Evolutionary conservation across 2,113 vertebrate species (phyloP).

Genomic region (Toxotes chatareus): DNA sequence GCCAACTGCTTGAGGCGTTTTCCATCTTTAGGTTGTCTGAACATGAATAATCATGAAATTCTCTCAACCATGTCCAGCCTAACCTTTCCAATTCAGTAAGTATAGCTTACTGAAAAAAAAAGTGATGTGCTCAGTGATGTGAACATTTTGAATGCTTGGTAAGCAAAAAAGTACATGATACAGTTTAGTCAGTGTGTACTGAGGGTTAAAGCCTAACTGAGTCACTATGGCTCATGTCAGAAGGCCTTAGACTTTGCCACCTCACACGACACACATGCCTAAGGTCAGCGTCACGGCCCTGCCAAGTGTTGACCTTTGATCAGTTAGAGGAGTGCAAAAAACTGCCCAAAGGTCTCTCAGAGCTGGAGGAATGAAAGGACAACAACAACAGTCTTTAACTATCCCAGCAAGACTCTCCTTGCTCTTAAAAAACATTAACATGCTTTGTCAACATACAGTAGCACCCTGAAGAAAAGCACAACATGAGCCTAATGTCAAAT

Average conservation of each 20-base stretch:
- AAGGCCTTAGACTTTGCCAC: slow-evolving; percentile 65
- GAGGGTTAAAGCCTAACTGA: slow-evolving; percentile 65
- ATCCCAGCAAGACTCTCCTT: slow-evolving; percentile 4
- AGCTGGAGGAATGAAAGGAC: slow-evolving; percentile 32
- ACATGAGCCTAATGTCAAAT: slow-evolving; percentile 29
- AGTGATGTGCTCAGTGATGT: slow-evolving; percentile 45
- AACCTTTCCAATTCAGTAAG: slow-evolving; percentile 28
- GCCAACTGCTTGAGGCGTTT: slow-evolving; percentile 29
- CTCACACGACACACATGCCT: slow-evolving; percentile 60
- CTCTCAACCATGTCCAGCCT: slow-evolving; percentile 28
- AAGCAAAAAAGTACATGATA: slow-evolving; percentile 34
- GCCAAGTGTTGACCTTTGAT: slow-evolving; percentile 76
- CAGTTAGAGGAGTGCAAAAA: slow-evolving; percentile 54
- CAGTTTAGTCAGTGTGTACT: slow-evolving; percentile 47
- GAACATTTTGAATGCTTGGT: slow-evolving; percentile 42
- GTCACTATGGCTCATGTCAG: slow-evolving; percentile 71
- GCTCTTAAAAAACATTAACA: slow-evolving; percentile 31
- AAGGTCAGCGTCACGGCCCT: slow-evolving; percentile 63
- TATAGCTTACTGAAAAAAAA: slow-evolving; percentile 3
- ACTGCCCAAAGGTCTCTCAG: slow-evolving; percentile 54
- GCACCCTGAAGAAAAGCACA: slow-evolving; percentile 14
- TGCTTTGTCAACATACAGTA: slow-evolving; percentile 46
- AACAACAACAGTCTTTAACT: slow-evolving; percentile 57
- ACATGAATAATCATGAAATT: slow-evolving; percentile 55
- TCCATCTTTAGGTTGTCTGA: slow-evolving; percentile 32